A percentile compares a stretch with the other conserved stretches of the same genome.
Evolutionary conservation across 2,113 vertebrate species (phyloP).

Genomic region (Chaetodon auriga): DNA sequence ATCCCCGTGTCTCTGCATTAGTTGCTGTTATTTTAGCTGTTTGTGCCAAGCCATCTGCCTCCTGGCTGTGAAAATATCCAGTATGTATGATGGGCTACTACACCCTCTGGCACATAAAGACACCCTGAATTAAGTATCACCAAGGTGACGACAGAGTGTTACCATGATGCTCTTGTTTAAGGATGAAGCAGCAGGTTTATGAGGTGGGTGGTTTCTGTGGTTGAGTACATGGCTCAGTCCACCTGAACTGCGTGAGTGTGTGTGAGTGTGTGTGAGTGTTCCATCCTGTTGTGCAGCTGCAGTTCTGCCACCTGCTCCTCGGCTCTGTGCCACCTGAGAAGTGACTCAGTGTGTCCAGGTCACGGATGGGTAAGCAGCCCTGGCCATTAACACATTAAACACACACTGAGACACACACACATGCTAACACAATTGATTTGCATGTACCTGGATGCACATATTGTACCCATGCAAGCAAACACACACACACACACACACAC

Average conservation of each 20-base stretch:
- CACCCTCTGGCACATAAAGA: not conserved
- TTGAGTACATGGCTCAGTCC: not conserved
- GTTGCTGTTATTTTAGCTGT: conserved; percentile 7
- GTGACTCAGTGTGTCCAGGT: conserved; percentile 74
- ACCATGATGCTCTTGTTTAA: conserved; percentile 1
- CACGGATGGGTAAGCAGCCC: conserved; percentile 65
- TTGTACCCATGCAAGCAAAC: conserved; percentile 42
- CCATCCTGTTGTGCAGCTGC: conserved; percentile 10
- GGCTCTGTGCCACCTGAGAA: conserved; percentile 50
- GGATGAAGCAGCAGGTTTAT: conserved; percentile 16
- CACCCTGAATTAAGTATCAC: not conserved
- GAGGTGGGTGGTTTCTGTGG: not conserved
- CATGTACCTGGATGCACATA: conserved; percentile 28
- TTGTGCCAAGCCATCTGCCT: conserved; percentile 34
- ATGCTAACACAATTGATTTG: conserved; percentile 37
- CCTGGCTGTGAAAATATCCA: conserved; percentile 20
- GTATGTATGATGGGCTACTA: conserved; percentile 13
- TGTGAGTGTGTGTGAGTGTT: conserved; percentile 25
- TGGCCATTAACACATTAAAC: conserved; percentile 81
- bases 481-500: not conserved
- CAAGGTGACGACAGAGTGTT: not conserved
- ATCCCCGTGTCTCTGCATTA: not conserved
- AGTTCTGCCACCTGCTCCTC: conserved; percentile 66
- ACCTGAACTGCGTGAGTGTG: not conserved
- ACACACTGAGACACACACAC: conserved; percentile 53